phyloP scores from a whole-genome alignment of 2,888 invertebrate genomes.

The Tetrapedia diversipes region DNA sequence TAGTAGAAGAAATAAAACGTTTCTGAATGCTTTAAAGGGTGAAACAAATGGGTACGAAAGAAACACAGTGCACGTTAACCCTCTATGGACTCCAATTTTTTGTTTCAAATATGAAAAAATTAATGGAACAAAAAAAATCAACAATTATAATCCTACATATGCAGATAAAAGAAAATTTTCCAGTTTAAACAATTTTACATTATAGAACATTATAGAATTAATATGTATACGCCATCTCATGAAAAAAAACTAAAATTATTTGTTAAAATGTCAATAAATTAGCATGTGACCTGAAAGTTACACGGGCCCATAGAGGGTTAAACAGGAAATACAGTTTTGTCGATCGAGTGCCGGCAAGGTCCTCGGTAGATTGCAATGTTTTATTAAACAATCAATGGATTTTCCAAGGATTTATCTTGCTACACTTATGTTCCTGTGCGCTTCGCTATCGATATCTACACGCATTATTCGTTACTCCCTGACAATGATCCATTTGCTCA shows the following conservation, averaged over 20 bases:
- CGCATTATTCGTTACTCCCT: background rate
- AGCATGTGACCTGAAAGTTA: too few relatives aligned
- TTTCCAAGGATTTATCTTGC: slow-evolving; percentile 57
- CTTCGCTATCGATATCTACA: slow-evolving; percentile 42
- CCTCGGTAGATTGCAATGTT: slow-evolving; percentile 68
- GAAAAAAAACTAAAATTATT: too few relatives aligned
- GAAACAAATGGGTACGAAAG: slow-evolving; percentile 44
- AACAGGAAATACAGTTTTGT: slow-evolving; percentile 54
- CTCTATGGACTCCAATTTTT: too few relatives aligned
- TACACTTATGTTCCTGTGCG: slow-evolving; percentile 57
- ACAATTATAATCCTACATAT: too few relatives aligned
- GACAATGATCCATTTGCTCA: slow-evolving; percentile 48
- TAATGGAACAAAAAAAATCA: too few relatives aligned
- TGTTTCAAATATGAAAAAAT: too few relatives aligned
- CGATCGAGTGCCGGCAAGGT: slow-evolving; percentile 68
- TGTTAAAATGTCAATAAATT: too few relatives aligned
- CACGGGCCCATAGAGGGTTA: too few relatives aligned
- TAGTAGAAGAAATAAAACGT: slow-evolving; percentile 39
- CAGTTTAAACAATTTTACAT: too few relatives aligned
- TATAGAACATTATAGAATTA: too few relatives aligned
- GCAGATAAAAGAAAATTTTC: too few relatives aligned
- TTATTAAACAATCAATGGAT: slow-evolving; percentile 70
- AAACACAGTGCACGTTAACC: slow-evolving; percentile 36
- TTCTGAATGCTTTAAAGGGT: slow-evolving; percentile 47
- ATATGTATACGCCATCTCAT: too few relatives aligned